Evolutionary conservation across 2,113 vertebrate species (phyloP), one percentile per base, ranked within the genome.

Genomic region (Lates calcarifer): DNA sequence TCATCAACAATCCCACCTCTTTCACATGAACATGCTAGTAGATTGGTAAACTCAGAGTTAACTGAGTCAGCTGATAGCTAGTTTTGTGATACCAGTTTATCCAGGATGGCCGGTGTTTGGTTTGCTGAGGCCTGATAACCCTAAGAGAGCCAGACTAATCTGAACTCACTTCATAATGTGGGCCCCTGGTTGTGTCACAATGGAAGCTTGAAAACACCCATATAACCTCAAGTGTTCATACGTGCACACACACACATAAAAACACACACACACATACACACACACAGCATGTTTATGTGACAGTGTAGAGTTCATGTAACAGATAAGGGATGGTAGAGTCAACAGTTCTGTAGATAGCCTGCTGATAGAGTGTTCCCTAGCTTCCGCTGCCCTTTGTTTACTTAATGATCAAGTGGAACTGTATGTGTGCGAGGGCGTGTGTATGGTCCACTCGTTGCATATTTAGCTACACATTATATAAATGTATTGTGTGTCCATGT

Each of bases 381-480:
- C 91, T 96, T 96, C 96, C 93, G 91, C 92, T 90, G 81, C 81
- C 81, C 90, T 93, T 91, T 96, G 85, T 95, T 96, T 95, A 93
- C 91, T 87, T 87, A 89, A 89, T 90, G 89, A 91, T 91, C 90
- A 87, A 87, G 83, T 90, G 85, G 82, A 82, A 80, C 33, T 77
- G 64, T 80, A 58, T 65, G 24, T 51, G 3, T 22, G 73, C 63
- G 70, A 70, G 29, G 39, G 60, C 9, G 0, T 72, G 61, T 39
- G 33, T 61, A 37, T 63, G 41, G 9, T 5, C 3, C 39, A 5
- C 17, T 13, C 6, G 37, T 39, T 83, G 47, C 57, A 79, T 22
- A 75, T 84, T 77, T 65, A 28, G 31, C 51, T 70, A 37, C 35
- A 66, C 53, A 63, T 26, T 35, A 45, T 53, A 63, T 28, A 80